These are phyloP conservation scores for Pelusios castaneus DNA, from an alignment of 2,113 vertebrate species.

Conservation along the genomic window DNA sequence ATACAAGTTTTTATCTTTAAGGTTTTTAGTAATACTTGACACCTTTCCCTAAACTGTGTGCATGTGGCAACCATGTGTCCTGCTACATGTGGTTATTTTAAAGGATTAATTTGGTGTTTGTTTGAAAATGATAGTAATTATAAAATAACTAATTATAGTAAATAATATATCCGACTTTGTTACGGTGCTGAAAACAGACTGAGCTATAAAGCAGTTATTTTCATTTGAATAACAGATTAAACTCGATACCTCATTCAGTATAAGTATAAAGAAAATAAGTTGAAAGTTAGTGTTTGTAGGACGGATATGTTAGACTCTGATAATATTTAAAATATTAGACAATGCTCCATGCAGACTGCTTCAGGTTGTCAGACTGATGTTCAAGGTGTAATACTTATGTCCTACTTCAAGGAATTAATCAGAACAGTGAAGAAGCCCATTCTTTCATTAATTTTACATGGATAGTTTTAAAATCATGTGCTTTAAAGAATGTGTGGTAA, in stretches of 20 bases:
- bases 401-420: not conserved
- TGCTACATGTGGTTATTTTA: constrained; percentile 13
- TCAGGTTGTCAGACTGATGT: not conserved
- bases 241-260: constrained; percentile 25
- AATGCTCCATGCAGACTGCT: not conserved
- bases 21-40: constrained; percentile 20
- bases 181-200: constrained; percentile 21
- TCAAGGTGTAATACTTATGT: not conserved
- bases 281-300: not conserved
- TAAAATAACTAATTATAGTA: not conserved
- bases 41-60: not conserved
- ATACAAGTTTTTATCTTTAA: not conserved
- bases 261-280: not conserved
- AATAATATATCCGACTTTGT: constrained; percentile 11
- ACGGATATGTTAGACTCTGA: constrained; percentile 19
- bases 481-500: not conserved
- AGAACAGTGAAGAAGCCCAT: not conserved
- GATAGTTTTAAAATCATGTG: not conserved
- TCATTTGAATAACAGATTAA: not conserved
- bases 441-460: not conserved
- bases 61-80: constrained; percentile 4
- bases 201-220: constrained; percentile 28
- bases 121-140: constrained; percentile 29
- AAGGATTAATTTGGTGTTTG: constrained; percentile 24
- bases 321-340: constrained; percentile 25